Percentiles rank a stretch among this genome's conserved stretches.
These are phyloP conservation scores for Crotalus tigris DNA, from an alignment of 2,113 vertebrate genomes.

Conservation along the genomic window DNA sequence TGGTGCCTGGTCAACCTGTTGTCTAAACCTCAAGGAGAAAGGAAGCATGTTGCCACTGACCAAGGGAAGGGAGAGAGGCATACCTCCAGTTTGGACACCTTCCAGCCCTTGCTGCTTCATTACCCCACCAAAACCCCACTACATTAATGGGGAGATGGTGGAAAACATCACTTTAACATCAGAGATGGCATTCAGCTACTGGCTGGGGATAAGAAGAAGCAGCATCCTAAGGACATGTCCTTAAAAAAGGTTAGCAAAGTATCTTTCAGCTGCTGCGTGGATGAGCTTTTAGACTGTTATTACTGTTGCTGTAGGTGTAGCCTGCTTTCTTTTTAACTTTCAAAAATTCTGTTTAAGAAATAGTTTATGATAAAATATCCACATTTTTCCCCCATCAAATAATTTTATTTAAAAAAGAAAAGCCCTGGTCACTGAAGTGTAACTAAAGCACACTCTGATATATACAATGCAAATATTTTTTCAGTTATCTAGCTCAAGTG, in stretches of 20 bases:
- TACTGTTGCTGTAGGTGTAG: slow-evolving; percentile 26
- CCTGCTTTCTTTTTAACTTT: slow-evolving; percentile 20
- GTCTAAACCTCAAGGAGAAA: not conserved
- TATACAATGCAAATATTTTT: slow-evolving; percentile 33
- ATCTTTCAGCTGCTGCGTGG: not conserved
- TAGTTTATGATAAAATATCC: not conserved
- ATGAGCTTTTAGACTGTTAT: not conserved
- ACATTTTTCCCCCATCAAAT: not conserved
- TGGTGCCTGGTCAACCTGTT: not conserved
- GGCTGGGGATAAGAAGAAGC: not conserved
- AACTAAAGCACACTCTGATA: slow-evolving; percentile 45
- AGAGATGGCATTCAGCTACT: not conserved
- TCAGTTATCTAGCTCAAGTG: slow-evolving; percentile 18
- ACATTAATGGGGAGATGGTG: not conserved
- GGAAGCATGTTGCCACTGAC: not conserved
- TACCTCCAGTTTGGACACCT: not conserved
- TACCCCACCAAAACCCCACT: not conserved
- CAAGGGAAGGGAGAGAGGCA: not conserved
- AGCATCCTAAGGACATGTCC: not conserved
- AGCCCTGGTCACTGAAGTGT: slow-evolving; percentile 20
- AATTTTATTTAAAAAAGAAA: slow-evolving; percentile 18
- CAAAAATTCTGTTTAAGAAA: not conserved
- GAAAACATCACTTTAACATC: not conserved
- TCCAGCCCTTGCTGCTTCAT: not conserved
- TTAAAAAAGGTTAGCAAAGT: not conserved